Percentiles rank a stretch among this genome's conserved stretches.
These are phyloP conservation scores for Merluccius polli DNA, from an alignment of 2,797 vertebrate genomes.

Conservation along the genomic window DNA sequence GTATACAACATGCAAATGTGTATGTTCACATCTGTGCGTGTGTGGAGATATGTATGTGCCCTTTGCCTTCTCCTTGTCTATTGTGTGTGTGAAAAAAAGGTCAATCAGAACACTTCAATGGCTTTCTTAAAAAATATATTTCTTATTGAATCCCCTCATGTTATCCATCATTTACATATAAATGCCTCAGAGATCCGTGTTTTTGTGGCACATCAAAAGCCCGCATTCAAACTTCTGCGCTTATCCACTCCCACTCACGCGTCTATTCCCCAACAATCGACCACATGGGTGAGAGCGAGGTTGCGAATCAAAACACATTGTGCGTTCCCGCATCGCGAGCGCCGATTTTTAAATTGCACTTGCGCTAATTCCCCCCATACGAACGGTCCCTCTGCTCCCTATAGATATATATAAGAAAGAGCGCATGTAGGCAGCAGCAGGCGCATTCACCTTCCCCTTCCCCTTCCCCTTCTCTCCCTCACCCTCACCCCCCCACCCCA, in stretches of 20 bases:
- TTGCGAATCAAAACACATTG: conserved; percentile 56
- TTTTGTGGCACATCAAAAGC: conserved; percentile 61
- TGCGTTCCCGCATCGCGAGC: conserved; percentile 53
- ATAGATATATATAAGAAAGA: conserved; percentile 60
- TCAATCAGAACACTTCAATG: conserved; percentile 51
- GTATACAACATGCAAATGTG: no score
- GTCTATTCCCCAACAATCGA: conserved; percentile 55
- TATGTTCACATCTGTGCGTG: no score
- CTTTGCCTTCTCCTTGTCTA: background rate
- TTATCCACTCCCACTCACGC: conserved; percentile 16
- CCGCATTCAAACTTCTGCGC: conserved; percentile 31
- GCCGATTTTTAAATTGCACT: conserved; percentile 61
- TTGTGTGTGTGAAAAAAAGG: conserved; percentile 13
- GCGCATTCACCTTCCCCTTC: conserved; percentile 49
- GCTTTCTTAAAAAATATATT: conserved; percentile 16
- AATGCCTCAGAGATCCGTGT: conserved; percentile 46
- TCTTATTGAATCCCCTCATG: conserved; percentile 57
- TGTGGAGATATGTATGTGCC: background rate
- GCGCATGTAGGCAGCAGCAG: conserved; percentile 57
- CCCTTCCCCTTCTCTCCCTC: conserved; percentile 3
- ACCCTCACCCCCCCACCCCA: no score
- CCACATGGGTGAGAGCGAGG: conserved; percentile 52
- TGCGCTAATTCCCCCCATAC: conserved; percentile 61
- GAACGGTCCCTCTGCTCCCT: conserved; percentile 46
- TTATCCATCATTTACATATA: conserved; percentile 47